phyloP scores from a whole-genome alignment of 1,140 invertebrate species.

The Arctopsyche grandis region DNA sequence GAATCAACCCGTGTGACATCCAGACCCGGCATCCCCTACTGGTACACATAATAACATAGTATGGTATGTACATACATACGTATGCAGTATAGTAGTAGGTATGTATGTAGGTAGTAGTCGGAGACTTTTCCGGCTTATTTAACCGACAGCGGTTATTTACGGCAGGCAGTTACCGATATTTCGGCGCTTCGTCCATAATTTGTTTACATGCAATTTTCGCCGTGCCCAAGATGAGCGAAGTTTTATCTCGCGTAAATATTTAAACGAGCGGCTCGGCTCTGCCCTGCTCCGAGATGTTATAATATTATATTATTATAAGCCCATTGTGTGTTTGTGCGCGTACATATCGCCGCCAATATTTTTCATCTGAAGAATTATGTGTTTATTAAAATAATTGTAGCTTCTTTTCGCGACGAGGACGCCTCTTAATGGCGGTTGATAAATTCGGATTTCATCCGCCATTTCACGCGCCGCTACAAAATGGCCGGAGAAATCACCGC shows the following conservation, averaged over 20 bases:
- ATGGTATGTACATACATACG: too few relatives aligned
- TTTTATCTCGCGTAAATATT: conserved; percentile 32
- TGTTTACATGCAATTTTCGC: conserved; percentile 28
- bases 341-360: too few relatives aligned
- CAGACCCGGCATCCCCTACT: too few relatives aligned
- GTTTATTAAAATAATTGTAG: conserved; percentile 9
- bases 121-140: conserved; percentile 6
- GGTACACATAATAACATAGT: too few relatives aligned
- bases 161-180: neutral
- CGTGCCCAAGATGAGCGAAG: conserved; percentile 9
- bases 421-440: neutral
- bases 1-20: too few relatives aligned
- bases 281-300: neutral
- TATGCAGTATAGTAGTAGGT: too few relatives aligned
- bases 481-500: neutral
- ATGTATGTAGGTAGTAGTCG: neutral
- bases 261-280: conserved; percentile 1
- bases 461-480: neutral
- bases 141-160: neutral
- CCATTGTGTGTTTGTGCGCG: neutral
- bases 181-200: conserved; percentile 5
- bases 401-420: neutral
- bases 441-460: conserved; percentile 20
- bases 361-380: neutral
- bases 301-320: neutral